These are phyloP conservation scores for Schrankia costaestrigalis DNA, from an alignment of 2,888 invertebrate species.

Conservation along the genomic window DNA sequence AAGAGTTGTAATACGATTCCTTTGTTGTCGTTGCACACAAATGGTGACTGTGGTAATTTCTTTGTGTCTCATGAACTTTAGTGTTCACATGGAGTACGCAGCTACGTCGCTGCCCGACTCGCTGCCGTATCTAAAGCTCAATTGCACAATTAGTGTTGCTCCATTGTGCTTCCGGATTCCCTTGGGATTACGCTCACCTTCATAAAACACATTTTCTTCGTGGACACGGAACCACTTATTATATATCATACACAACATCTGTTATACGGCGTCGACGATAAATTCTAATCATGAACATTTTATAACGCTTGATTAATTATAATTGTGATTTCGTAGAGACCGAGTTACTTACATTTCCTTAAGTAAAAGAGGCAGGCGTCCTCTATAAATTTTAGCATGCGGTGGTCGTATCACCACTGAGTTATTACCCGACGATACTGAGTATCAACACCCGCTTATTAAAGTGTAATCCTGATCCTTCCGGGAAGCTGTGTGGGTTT, in stretches of 20 bases:
- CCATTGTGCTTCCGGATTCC: conserved; percentile 68
- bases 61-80: conserved; percentile 30
- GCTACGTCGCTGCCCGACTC: conserved; percentile 28
- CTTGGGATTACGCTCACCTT: conserved; percentile 55
- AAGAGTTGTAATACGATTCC: conserved; percentile 1
- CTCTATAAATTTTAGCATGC: conserved; percentile 28
- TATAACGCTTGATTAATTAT: conserved; percentile 32
- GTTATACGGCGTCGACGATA: conserved; percentile 21
- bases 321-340: conserved; percentile 29
- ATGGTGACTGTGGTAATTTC: conserved; percentile 33
- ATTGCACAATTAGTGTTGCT: conserved; percentile 68
- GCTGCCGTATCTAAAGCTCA: conserved; percentile 58
- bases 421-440: conserved; percentile 47
- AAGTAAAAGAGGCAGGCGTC: conserved; percentile 40
- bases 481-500: conserved; percentile 52
- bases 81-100: conserved; percentile 28
- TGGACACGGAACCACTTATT: conserved; percentile 18
- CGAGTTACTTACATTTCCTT: conserved; percentile 32
- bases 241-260: conserved; percentile 17
- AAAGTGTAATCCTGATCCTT: conserved; percentile 59
- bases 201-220: conserved; percentile 32
- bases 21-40: conserved; percentile 19
- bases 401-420: conserved; percentile 41
- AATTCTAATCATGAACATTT: conserved; percentile 34
- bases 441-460: conserved; percentile 50